Evolutionary conservation across 2,888 invertebrate genomes (phyloP), one percentile per base, ranked within the genome.

Genomic region (Nomada goodeniana): DNA sequence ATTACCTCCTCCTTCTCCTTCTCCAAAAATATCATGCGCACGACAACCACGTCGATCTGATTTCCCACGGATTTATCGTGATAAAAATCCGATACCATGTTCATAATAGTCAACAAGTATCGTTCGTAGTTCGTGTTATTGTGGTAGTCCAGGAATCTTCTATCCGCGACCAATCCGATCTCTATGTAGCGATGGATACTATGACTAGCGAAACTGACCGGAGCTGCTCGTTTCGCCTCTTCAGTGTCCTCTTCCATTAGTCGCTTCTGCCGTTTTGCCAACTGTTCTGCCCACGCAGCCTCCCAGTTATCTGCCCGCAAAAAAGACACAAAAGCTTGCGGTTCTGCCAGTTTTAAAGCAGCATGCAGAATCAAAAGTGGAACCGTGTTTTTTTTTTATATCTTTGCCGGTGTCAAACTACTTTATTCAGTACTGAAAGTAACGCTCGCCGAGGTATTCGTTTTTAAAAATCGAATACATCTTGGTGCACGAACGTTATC

Each of bases 31-130:
- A 98, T 96, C 70, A 98, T 96, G 90, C 97, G 96, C 2, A 98
- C 98, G 50, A 98, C 96, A 18, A 97, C 96, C 70, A 98, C 96
- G 93, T 98, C 97, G 87, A 98, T 96, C 91, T 97, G 97, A 94
- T 98, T 98, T 60, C 98, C 98, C 85, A 98, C 97, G 72, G 96
- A 97, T 13, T 97, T 97, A 90, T 98, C 97, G 95, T 97, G 96
- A 94, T 97, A 98, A 59, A 96, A 94, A 13, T 96, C 96, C 2
- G 97, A 96, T 94, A 96, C 98, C 97, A 98, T 98, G 92, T 98
- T 98, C 97, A 98, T 98, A 80, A 98, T 96, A 60, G 98, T 98
- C 64, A 98, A 95, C 57, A 98, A 95, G 93, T 98, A 98, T 18
- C 96, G 97, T 92, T 97, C 96, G 88, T 98, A 95, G 91, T 97